Evolutionary conservation across 2,888 invertebrate species (phyloP).

Genomic region (Keiferia lycopersicella): DNA sequence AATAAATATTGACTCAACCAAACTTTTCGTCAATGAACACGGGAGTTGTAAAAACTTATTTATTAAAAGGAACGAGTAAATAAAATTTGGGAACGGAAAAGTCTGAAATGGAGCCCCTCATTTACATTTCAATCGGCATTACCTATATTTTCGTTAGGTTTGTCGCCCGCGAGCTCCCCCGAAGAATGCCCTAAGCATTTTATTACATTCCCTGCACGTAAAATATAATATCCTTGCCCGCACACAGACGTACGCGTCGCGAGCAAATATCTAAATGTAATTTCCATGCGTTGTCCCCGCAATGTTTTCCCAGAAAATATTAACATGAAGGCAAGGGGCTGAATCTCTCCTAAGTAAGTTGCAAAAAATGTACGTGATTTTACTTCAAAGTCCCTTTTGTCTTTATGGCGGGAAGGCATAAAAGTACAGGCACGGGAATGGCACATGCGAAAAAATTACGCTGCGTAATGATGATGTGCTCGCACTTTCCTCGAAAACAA

Average conservation of each 20-base stretch:
- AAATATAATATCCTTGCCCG: slow-evolving; percentile 80
- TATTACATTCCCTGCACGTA: slow-evolving; percentile 80
- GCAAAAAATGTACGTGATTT: slow-evolving; percentile 82
- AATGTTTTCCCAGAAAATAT: slow-evolving; percentile 81
- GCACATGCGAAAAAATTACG: slow-evolving; percentile 80
- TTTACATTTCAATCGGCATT: slow-evolving; percentile 76
- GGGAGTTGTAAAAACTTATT: slow-evolving; percentile 36
- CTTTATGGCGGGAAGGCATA: slow-evolving; percentile 79
- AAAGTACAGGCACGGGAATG: slow-evolving; percentile 78
- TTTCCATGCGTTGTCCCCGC: slow-evolving; percentile 81
- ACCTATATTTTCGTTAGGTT: slow-evolving; percentile 57
- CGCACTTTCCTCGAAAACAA: slow-evolving; percentile 74
- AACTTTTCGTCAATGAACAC: slow-evolving; percentile 16
- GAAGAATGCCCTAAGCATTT: slow-evolving; percentile 65
- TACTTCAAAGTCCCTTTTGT: slow-evolving; percentile 82
- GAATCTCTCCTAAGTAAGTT: slow-evolving; percentile 81
- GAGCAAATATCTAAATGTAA: slow-evolving; percentile 81
- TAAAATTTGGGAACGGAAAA: slow-evolving; percentile 48
- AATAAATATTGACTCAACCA: slow-evolving; percentile 13
- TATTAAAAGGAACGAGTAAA: slow-evolving; percentile 50
- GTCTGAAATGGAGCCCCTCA: slow-evolving; percentile 65
- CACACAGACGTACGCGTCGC: slow-evolving; percentile 74
- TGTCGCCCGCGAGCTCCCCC: slow-evolving; percentile 36
- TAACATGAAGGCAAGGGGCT: slow-evolving; percentile 80
- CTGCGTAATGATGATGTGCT: slow-evolving; percentile 79